Percentiles rank a stretch among this genome's conserved stretches.
phyloP scores from a whole-genome alignment of 2,113 vertebrate species.

The Dicaeum eximium region DNA sequence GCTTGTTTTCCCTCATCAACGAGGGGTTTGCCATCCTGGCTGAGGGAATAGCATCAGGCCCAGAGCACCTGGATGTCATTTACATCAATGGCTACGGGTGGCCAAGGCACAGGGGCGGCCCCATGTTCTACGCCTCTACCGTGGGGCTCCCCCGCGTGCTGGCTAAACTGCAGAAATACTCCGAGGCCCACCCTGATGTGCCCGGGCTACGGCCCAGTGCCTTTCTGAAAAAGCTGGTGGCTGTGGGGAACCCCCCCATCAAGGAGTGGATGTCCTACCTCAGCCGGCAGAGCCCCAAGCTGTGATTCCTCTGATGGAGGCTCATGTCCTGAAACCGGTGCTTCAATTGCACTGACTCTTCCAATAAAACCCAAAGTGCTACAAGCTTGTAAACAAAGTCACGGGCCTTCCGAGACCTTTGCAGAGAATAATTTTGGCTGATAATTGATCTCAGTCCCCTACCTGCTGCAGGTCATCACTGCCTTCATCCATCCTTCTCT shows the following conservation, averaged over 20 bases:
- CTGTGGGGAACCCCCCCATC: constrained; percentile 81
- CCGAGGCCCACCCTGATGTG: constrained; percentile 77
- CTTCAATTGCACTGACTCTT: background rate
- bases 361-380: background rate
- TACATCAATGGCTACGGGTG: constrained; percentile 88
- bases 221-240: constrained; percentile 82
- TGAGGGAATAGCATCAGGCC: constrained; percentile 81
- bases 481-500: background rate
- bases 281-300: constrained; percentile 64
- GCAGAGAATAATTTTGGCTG: background rate
- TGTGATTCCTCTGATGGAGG: constrained; percentile 65
- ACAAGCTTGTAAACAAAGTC: background rate
- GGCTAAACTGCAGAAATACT: constrained; percentile 81
- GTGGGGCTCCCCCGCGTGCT: constrained; percentile 79
- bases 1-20: constrained; percentile 83
- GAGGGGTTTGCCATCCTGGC: constrained; percentile 88
- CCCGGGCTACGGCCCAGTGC: constrained; percentile 77
- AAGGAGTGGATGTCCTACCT: constrained; percentile 79
- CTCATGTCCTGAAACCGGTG: background rate
- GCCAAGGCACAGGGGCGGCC: constrained; percentile 86
- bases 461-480: background rate
- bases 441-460: background rate
- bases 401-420: background rate
- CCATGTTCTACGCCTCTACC: constrained; percentile 87
- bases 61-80: constrained; percentile 89